Evolutionary conservation across 1,140 invertebrate species (phyloP), one percentile per base, ranked within the genome.

Genomic region (Carposina sasakii): DNA sequence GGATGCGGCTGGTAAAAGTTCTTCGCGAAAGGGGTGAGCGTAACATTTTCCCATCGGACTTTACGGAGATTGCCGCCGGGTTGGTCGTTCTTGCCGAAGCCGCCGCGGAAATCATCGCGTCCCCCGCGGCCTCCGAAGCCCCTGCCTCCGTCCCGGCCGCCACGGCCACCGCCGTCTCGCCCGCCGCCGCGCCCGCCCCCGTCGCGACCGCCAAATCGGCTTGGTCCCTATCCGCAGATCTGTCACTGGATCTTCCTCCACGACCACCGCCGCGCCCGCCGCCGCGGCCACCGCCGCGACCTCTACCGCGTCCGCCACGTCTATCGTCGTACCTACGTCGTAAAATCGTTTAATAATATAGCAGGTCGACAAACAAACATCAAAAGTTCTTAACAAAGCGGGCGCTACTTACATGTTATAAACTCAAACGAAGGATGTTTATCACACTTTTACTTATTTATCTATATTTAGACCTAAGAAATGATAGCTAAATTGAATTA

Each of bases 1-100:
- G 90, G 85, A 67, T 92, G 89, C n/a, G 92, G 92, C 16, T 88
- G 81, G 73, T 95, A 95, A 61, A 95, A 95, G 70, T 94, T 91
- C 81, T 95, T 94, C 62, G 91, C 86, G 78, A 95, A 94, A 8
- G 91, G 90, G n/a, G 87, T 88, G 0, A 95, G 74, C 39, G 86
- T 62, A 57, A 85, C 62, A 3, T 52, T 67, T 59, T 94, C 93
- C 94, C 94, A 96, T 50, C 91, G 87, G 12, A 94, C 92, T 70
- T 94, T 95, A 3, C 93, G 85, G n/a, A 96, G 78, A 57, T 88
- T 89, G 10, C 91, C 91, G 10, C 94, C 91, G 12, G 92, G 87
- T 55, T 90, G 88, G 52, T 87, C 73, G 43, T 81, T 81, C 49
- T 84, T 85, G 30, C 75, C 76, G 36, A 57, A 68, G 16, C 72